Evolutionary conservation across 2,797 vertebrate genomes (phyloP).

Genomic region (Syncerus caffer): DNA sequence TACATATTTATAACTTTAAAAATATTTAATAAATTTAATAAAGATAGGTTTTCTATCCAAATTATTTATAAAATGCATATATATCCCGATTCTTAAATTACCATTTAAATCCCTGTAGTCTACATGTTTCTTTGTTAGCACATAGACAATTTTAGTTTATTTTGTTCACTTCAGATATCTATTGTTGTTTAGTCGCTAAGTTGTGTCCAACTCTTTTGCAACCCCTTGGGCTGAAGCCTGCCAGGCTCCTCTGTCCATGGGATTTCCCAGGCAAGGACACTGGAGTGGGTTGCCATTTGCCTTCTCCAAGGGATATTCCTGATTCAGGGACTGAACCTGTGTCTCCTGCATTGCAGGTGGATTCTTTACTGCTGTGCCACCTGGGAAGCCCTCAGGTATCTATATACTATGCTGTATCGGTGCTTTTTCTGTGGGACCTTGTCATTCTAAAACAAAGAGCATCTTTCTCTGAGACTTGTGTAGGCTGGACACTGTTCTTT

Average conservation of each 20-base stretch:
- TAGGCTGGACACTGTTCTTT: not conserved
- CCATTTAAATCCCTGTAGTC: not conserved
- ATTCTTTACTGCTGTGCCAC: not conserved
- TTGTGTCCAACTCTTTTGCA: not conserved
- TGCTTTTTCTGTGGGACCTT: not conserved
- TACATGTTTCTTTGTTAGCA: not conserved
- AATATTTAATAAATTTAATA: not conserved
- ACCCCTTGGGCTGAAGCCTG: not conserved
- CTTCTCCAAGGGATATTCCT: not conserved
- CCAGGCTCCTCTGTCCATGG: not conserved
- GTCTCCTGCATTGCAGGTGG: not conserved
- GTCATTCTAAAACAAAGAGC: not conserved
- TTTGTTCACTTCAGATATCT: not conserved
- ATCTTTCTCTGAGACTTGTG: not conserved
- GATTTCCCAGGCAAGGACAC: not conserved
- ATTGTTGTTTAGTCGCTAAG: not conserved
- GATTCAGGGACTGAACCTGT: not conserved
- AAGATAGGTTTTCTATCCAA: not conserved
- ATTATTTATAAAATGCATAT: not conserved
- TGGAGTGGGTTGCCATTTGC: not conserved
- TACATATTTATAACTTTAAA: not conserved
- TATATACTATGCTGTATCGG: not conserved
- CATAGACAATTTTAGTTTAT: not conserved
- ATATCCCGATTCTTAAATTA: slow-evolving; percentile 11
- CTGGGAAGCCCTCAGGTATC: not conserved